phyloP scores from a whole-genome alignment of 2,113 vertebrate species.

The Aspiorhynchus laticeps region DNA sequence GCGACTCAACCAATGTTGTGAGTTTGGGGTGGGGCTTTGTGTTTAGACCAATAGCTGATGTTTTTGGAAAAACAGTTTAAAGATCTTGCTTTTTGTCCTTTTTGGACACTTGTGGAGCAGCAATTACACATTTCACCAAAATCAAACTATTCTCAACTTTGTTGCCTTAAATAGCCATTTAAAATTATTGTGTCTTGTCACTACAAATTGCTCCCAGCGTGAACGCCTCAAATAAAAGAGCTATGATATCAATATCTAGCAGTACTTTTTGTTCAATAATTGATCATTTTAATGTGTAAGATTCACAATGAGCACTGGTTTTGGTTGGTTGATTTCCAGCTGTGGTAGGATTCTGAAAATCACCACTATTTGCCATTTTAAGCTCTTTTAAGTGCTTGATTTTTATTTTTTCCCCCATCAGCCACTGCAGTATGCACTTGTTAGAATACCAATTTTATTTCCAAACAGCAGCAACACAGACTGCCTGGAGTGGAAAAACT shows the following conservation, averaged over 20 bases:
- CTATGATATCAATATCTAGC: not conserved
- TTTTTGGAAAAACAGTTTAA: not conserved
- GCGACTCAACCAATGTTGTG: not conserved
- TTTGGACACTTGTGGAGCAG: not conserved
- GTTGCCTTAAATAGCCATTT: not conserved
- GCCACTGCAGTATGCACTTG: conserved; percentile 1
- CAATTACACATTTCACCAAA: not conserved
- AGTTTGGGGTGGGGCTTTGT: not conserved
- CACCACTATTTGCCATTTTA: not conserved
- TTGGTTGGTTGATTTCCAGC: not conserved
- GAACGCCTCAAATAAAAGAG: not conserved
- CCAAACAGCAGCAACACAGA: conserved; percentile 7
- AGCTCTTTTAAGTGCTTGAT: conserved; percentile 1
- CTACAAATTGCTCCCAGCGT: not conserved
- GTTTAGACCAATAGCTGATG: too few species aligned
- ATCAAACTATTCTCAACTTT: not conserved
- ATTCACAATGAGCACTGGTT: not conserved
- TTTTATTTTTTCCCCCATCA: not conserved
- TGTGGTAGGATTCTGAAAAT: not conserved
- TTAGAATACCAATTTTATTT: conserved; percentile 19
- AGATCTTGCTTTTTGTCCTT: not conserved
- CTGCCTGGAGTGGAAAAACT: conserved; percentile 31
- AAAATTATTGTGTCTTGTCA: not conserved
- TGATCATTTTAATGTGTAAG: not conserved
- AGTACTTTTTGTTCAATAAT: not conserved